Conservation (phyloP, 2,888 invertebrate species). For the Theretra japonica region DNA sequence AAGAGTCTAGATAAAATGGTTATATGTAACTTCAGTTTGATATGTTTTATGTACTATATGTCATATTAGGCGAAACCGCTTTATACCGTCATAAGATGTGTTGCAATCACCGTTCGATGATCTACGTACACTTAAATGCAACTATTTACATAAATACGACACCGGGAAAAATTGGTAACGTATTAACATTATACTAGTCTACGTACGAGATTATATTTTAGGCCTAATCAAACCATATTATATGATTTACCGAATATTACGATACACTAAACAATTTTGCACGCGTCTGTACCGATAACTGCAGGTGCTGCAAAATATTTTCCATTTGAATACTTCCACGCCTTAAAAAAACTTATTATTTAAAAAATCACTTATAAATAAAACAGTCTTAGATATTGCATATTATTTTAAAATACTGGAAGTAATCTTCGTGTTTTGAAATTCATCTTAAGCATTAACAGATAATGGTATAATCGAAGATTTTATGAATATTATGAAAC, state of each 20-base stretch:
- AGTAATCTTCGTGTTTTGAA: background rate
- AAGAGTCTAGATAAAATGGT: conserved; percentile 30
- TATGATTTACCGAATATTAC: conserved; percentile 52
- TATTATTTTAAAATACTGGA: conserved; percentile 15
- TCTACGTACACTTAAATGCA: conserved; percentile 57
- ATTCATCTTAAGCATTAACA: background rate
- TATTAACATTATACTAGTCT: conserved; percentile 49
- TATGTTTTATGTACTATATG: conserved; percentile 82
- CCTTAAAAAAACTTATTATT: conserved; percentile 29
- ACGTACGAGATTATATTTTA: conserved; percentile 72
- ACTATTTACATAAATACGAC: conserved; percentile 68
- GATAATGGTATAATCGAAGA: background rate
- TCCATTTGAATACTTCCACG: conserved; percentile 15
- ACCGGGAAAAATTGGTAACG: conserved; percentile 73
- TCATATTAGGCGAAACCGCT: conserved; percentile 68
- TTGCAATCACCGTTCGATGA: conserved; percentile 64
- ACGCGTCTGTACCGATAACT: conserved; percentile 1
- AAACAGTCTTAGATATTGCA: conserved; percentile 26
- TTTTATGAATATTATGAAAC: background rate
- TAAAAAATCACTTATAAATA: conserved; percentile 21
- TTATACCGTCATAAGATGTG: conserved; percentile 70
- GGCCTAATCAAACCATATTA: conserved; percentile 64
- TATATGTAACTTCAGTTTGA: conserved; percentile 62
- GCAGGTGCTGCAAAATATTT: background rate
- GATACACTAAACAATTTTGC: conserved; percentile 43